Evolutionary conservation across 2,888 invertebrate species (phyloP), one percentile per base, ranked within the genome.

Genomic region (Dysmachus trigonus): DNA sequence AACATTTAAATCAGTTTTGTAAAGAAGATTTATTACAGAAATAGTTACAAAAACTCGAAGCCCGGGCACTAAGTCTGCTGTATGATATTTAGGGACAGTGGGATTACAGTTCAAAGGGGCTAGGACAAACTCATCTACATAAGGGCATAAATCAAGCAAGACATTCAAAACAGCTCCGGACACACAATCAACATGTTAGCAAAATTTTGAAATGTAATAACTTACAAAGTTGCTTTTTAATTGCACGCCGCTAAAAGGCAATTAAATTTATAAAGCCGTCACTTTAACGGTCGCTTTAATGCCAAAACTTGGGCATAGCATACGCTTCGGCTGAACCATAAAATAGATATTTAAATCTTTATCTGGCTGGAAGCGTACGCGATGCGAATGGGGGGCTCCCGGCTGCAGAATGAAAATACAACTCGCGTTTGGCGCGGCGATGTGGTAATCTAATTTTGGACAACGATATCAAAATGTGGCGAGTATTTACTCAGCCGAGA

Each of bases 151-250:
- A 73, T 73, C 73, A 73, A 35, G 35, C n/a, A 33, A 15, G 73
- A 73, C 73, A 73, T 73, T 33, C 31, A 47, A 22, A 77, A 77
- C 38, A 77, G 18, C 18, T 10, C 47, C 30, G 51, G 51, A 27
- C 35, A 47, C 30, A 79, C 79, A 79, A 79, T 51, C 51, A 79
- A 79, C 79, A 79, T 79, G 79, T 27, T 79, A 41, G 47, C 79
- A 31, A 47, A 79, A 47, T 47, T 79, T 38, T 41, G 18, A 47
- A 79, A 79, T 79, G 47, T 51, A 79, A 79, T 79, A 79, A 79
- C 79, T 79, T 79, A 79, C 79, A 79, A 79, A n/a, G 79, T 79
- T 79, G 79, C 47, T 79, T 79, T 79, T 62, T 79, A 79, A 79
- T 79, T 47, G 31, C 51, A 10, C 15, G 51, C 41, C 51, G 79